phyloP scores from a whole-genome alignment of 1,140 invertebrate species.

The Melipona quadrifasciata region DNA sequence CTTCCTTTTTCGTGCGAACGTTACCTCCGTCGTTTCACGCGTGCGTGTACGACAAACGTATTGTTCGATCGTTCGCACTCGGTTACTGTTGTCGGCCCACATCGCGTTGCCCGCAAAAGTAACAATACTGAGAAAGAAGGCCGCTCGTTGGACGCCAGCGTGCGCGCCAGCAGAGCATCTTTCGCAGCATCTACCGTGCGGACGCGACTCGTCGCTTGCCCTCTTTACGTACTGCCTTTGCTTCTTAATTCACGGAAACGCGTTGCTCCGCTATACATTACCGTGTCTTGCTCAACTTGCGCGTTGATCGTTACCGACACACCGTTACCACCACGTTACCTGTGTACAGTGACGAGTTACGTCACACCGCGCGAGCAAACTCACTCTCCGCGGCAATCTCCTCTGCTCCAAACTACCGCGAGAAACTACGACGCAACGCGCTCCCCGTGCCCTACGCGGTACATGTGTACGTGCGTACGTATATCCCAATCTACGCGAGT shows the following conservation, averaged over 20 bases:
- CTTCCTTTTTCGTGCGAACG: neutral
- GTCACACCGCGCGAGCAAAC: conserved; percentile 7
- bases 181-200: too few species aligned
- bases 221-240: neutral
- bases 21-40: too few species aligned
- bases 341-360: neutral
- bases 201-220: too few species aligned
- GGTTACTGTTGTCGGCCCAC: neutral
- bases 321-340: too few species aligned
- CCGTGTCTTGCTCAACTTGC: conserved; percentile 24
- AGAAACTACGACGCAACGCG: neutral
- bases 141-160: neutral
- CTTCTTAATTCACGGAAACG: conserved; percentile 39
- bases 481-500: too few species aligned
- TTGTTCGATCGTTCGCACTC: conserved; percentile 15
- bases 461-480: too few species aligned
- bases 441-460: too few species aligned
- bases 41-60: neutral
- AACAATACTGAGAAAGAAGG: conserved; percentile 42
- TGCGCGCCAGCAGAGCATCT: too few species aligned
- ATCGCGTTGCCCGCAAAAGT: conserved; percentile 1
- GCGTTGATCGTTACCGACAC: conserved; percentile 19
- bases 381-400: conserved; percentile 1
- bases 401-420: neutral
- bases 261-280: conserved; percentile 40